Evolutionary conservation across 2,113 vertebrate species (phyloP), one percentile per base, ranked within the genome.

Genomic region (Clarias macrocephalus): DNA sequence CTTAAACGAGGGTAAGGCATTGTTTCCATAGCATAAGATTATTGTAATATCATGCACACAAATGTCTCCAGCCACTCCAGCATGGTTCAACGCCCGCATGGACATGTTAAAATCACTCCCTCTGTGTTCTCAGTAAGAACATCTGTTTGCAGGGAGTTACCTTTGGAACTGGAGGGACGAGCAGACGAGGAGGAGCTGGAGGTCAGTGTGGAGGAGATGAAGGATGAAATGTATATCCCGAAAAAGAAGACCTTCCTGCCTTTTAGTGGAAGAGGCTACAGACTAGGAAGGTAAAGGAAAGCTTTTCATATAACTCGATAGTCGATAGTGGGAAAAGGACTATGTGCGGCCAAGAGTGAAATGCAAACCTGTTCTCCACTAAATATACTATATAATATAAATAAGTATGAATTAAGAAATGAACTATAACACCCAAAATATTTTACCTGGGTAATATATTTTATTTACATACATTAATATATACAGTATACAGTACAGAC

Each of bases 161-260:
- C 98, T 57, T 88, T 93, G 63, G 97, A 99, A 89, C 95, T 97
- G 87, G 95, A 92, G 83, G 96, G 95, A 89, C 80, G 93, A 85
- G 97, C 96, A 80, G 95, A 97, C 83, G 97, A 97, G 90, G 96
- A 99, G 42, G 98, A 99, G 82, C 92, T 99, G 84, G 97, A 98
- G 81, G 96, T 99, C 91, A 97, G 95, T 84, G 96, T 99, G 87
- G 96, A 99, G 93, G 97, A 99, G 87, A 95, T 98, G 92, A 98
- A 97, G 16, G 94, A 97, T 86, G 95, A 97, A 88, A 91, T 95
- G 0, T 98, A 96, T 88, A 84, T 96, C n/a, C 95, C 94, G 0
- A 96, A 90, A 79, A 98, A 97, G 90, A 96, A 96, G 59, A 66
- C 92, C 6, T 99, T 99, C 91, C 96, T 96, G 90, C 96, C 97